Base-by-base conservation (phyloP, 2,888 invertebrate species). In the Spilarctia lutea region DNA sequence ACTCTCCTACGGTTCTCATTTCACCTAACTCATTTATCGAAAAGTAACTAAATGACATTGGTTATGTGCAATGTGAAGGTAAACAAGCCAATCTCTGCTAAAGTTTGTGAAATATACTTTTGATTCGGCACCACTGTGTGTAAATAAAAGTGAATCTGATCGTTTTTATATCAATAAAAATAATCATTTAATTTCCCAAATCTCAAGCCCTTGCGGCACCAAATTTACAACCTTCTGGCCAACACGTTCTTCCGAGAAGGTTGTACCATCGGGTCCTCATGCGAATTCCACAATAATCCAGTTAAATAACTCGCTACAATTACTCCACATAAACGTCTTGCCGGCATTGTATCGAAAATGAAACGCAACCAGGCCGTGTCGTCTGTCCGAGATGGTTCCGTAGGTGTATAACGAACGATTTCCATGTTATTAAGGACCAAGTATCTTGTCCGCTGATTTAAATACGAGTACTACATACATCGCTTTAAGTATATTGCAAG, bases 241-340 rank as follows among this genome's bases (percentile, higher is more conserved):
- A 74, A 74, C 71, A 48, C 30, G 70, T 69, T 70, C 70, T 63
- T 77, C 65, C 48, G 72, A 71, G 18, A 72, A 33, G 67, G 60
- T n/a, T 70, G 35, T 42, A 63, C 35, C 27, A n/a, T 33, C 27
- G 67, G 52, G 16, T 39, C 70, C 42, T 67, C 72, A 68, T 60
- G 71, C 68, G 73, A 78, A 84, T 83, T 77, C 83, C 79, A 20
- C 48, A 45, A 72, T 85, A 84, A 84, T 82, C 82, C 87, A 85
- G 85, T 86, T 85, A 87, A 87, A 88, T 89, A 86, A 85, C 84
- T 81, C 80, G 73, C 73, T 83, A 87, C 86, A 89, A 90, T 89
- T 90, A 89, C 88, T 88, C 83, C 81, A 87, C 83, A 88, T 90
- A 86, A 88, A 89, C 84, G 87, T 90, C 86, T 79, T 74, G 81